Base-by-base conservation (phyloP, 2,797 vertebrate genomes). In the Oceanodroma leucorhoa region DNA sequence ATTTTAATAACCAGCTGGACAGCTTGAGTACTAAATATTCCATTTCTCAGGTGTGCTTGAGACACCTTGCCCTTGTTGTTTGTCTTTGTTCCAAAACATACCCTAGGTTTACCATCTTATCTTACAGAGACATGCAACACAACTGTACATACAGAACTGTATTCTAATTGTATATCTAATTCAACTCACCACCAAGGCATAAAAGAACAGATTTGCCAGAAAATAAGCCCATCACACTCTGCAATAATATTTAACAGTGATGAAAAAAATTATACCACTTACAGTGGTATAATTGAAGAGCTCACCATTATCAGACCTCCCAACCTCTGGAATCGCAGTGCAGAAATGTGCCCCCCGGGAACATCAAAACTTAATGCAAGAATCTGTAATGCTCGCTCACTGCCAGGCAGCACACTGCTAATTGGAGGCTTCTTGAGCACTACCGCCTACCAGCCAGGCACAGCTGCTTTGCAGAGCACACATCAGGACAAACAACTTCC, bases 351-450 rank as follows among this genome's bases (percentile, higher is more conserved):
- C 1, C n/a, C 12, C 2, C 6, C 40, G 77, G 22, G 18, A 75
- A 64, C 24, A n/a, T 13, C 26, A 67, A 71, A 83, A 64, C 9
- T 46, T 43, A 24, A 40, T 27, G 36, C 24, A 88, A 71, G 36
- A 62, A 54, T 10, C 7, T 5, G 2, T 2, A 60, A 43, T 36
- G n/a, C 6, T 29, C 1, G 1, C 14, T 50, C 18, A 45, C 5
- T 60, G 50, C 14, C 26, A 29, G 38, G 76, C 34, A 80, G 54
- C 54, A 21, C 5, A 4, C 5, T 32, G 60, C 32, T 86, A 57
- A 46, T 0, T 26, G 26, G 41, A 70, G n/a, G 23, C 22, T 77
- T 70, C 43, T 32, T 16, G 16, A 81, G 24, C 21, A 26, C 45
- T 67, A 29, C 48, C 5, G 6, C 29, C 58, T 34, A 34, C 36